Evolutionary conservation across 2,797 vertebrate species (phyloP), one percentile per base, ranked within the genome.

Genomic region (Leuciscus waleckii): DNA sequence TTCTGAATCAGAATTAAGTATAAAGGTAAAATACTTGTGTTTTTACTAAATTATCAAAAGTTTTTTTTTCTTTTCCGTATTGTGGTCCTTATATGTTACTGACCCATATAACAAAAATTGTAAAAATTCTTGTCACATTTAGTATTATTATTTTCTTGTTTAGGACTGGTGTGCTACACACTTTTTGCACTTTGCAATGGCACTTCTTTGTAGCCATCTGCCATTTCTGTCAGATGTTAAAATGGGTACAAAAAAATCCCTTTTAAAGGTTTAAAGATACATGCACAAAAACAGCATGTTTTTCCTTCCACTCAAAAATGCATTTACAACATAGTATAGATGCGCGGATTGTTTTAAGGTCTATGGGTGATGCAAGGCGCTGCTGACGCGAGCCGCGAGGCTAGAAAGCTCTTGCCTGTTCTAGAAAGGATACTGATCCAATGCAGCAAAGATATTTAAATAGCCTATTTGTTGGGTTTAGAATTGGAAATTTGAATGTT

Each of bases 21-120:
- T 19, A 2, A 23, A 39, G 67, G 35, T 39, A 69, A 69, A 69
- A 37, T 69, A 69, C 5, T 43, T 71, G 11, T n/a, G 37, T n/a
- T 71, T n/a, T 23, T n/a, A 14, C 37, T 14, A 41, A 21, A 10
- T 69, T 23, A 21, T 7, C 51, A 54, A 54, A 58, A 9, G 1
- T 0, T 10, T 6, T 19, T 7, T 56, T 23, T 0, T 10, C 0
- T 58, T 35, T 5, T 56, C 21, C 7, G 21, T 11, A 23, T n/a
- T 58, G 56, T 58, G 56, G 9, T 4, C 1, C 9, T 4, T 58
- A n/a, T 8, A 21, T 58, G 21, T 58, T 58, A 56, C 8, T 9
- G 21, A 56, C 54, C 21, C 54, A 56, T 21, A 56, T 56, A 70
- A 43, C 6, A 14, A 8, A 2, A 26, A 26, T 3, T 39, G 0